Conservation (phyloP, 2,113 vertebrate species). For the Megaleporinus macrocephalus region DNA sequence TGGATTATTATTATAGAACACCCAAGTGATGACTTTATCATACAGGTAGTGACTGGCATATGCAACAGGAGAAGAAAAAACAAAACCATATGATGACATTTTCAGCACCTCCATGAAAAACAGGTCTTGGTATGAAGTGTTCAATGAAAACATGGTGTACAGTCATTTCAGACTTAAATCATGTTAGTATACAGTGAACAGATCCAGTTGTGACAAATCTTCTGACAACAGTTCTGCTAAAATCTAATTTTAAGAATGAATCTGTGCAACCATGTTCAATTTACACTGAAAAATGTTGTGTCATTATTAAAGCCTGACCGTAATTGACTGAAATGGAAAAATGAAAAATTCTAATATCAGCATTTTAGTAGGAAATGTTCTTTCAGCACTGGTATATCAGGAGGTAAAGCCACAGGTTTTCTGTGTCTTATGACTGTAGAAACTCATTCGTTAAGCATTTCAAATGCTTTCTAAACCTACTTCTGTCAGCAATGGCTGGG, state of each 20-base stretch:
- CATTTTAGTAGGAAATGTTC: not conserved
- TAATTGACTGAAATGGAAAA: too few species aligned
- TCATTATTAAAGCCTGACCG: too few species aligned
- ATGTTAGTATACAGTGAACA: not conserved
- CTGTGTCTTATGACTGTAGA: not conserved
- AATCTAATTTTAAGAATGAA: too few species aligned
- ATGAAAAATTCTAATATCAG: too few species aligned
- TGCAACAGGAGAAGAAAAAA: too few species aligned
- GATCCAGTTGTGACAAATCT: not conserved
- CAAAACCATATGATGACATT: not conserved
- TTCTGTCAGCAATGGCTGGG: not conserved
- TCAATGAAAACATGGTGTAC: too few species aligned
- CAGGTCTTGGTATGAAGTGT: not conserved
- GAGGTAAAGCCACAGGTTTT: not conserved
- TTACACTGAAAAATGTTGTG: too few species aligned
- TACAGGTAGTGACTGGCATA: not conserved
- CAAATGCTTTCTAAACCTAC: not conserved
- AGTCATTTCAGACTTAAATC: not conserved
- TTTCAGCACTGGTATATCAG: not conserved
- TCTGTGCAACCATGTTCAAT: too few species aligned
- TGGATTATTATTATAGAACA: too few species aligned
- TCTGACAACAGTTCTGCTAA: too few species aligned
- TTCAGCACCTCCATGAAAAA: not conserved
- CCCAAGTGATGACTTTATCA: not conserved
- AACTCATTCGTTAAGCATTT: not conserved